These are phyloP conservation scores for Halesus radiatus DNA, from an alignment of 1,140 invertebrate species.

Conservation along the genomic window DNA sequence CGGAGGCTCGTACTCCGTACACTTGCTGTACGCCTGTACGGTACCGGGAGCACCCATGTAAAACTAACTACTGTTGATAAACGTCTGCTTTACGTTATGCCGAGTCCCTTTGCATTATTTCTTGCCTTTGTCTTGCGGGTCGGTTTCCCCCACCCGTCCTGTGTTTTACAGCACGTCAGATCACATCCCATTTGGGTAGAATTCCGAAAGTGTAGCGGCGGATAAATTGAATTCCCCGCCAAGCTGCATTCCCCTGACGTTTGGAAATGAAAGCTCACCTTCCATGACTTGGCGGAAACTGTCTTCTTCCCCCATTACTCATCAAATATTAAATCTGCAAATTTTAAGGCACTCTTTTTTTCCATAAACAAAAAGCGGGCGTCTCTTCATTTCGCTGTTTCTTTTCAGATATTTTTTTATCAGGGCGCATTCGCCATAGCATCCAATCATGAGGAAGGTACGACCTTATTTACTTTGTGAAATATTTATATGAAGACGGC, in stretches of 20 bases:
- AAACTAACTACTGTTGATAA: slow-evolving; percentile 54
- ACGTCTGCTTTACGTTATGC: slow-evolving; percentile 33
- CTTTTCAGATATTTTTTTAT: slow-evolving; percentile 41
- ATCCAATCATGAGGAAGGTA: slow-evolving; percentile 44
- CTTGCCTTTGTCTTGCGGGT: slow-evolving; percentile 31
- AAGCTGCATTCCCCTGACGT: slow-evolving; percentile 54
- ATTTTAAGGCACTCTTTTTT: slow-evolving; percentile 48
- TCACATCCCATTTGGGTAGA: slow-evolving; percentile 55
- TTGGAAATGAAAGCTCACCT: slow-evolving; percentile 42
- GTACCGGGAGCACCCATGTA: slow-evolving; percentile 46
- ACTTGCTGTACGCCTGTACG: slow-evolving; percentile 43
- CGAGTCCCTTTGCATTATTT: slow-evolving; percentile 39
- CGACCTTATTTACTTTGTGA: slow-evolving; percentile 42
- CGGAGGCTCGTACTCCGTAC: slow-evolving; percentile 11
- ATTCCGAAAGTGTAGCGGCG: slow-evolving; percentile 52
- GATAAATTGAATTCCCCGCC: slow-evolving; percentile 57
- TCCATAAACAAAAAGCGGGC: slow-evolving; percentile 39
- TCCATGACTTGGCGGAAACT: slow-evolving; percentile 52
- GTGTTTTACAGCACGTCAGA: slow-evolving; percentile 51
- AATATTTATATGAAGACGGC: slow-evolving; percentile 40
- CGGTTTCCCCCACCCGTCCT: slow-evolving; percentile 17
- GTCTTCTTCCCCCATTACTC: slow-evolving; percentile 51
- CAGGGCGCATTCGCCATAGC: slow-evolving; percentile 34
- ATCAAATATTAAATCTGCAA: slow-evolving; percentile 56
- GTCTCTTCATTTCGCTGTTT: slow-evolving; percentile 18